Conservation (phyloP, 1,140 invertebrate species). For the Drosophila sp. region DNA sequence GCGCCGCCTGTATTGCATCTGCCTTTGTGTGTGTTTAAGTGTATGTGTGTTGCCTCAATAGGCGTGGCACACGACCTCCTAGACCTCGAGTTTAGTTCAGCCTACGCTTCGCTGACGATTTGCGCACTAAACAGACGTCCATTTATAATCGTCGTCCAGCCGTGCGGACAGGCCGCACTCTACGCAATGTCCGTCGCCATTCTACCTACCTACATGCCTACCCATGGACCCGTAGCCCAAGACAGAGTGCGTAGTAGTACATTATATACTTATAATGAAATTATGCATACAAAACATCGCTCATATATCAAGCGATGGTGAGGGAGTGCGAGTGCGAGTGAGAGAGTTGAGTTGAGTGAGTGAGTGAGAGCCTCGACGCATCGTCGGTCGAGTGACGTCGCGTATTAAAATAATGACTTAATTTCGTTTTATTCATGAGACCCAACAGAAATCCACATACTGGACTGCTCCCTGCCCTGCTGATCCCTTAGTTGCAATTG, state of each 20-base stretch:
- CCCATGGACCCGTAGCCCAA: constrained; percentile 9
- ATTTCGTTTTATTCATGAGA: constrained; percentile 67
- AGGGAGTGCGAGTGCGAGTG: constrained; percentile 10
- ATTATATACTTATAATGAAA: constrained; percentile 72
- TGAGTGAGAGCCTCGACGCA: constrained; percentile 30
- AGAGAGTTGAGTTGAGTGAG: not conserved
- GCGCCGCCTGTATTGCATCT: constrained; percentile 67
- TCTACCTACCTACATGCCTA: not conserved
- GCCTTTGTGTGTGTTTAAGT: constrained; percentile 6
- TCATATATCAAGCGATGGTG: constrained; percentile 69
- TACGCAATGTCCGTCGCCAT: constrained; percentile 18
- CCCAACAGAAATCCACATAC: constrained; percentile 33
- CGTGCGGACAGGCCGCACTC: constrained; percentile 74
- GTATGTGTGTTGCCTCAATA: constrained; percentile 18
- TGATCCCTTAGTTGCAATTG: constrained; percentile 62
- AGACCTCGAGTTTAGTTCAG: constrained; percentile 25
- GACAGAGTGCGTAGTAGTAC: constrained; percentile 49
- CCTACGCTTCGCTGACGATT: constrained; percentile 73
- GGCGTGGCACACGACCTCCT: constrained; percentile 56
- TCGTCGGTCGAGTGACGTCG: constrained; percentile 68
- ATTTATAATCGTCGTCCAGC: constrained; percentile 73
- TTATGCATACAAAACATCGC: constrained; percentile 78
- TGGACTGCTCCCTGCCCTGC: not conserved
- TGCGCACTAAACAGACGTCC: constrained; percentile 73
- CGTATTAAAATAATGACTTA: constrained; percentile 82